Percentiles rank a stretch among this genome's conserved stretches.
Conservation (phyloP, 2,888 invertebrate genomes). For the Oscheius sp. region DNA sequence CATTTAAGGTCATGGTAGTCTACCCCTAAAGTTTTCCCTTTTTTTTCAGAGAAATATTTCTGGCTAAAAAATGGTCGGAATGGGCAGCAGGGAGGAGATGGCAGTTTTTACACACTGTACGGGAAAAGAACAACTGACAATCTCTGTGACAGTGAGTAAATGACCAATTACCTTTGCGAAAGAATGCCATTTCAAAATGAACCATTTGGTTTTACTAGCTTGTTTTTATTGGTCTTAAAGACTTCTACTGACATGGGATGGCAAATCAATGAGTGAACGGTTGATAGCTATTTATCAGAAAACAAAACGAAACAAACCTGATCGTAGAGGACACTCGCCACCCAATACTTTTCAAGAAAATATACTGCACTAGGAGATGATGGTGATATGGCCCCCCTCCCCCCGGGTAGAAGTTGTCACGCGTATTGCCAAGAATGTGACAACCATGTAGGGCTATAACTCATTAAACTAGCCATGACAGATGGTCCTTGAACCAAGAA, state of each 20-base stretch:
- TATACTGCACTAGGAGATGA: background rate
- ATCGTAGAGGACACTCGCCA: background rate
- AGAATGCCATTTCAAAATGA: constrained; percentile 24
- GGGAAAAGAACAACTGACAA: too few relatives aligned
- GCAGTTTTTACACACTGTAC: too few relatives aligned
- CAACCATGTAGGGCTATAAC: constrained; percentile 23
- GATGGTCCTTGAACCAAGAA: constrained; percentile 12
- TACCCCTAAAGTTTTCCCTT: background rate
- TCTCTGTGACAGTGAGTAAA: background rate
- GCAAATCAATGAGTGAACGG: constrained; percentile 11
- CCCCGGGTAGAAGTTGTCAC: background rate
- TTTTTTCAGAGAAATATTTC: too few relatives aligned
- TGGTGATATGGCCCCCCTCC: too few relatives aligned
- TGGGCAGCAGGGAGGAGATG: too few relatives aligned
- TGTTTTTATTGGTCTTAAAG: constrained; percentile 7
- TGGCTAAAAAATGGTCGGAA: too few relatives aligned
- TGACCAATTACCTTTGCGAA: background rate
- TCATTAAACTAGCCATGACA: constrained; percentile 25
- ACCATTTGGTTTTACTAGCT: constrained; percentile 18
- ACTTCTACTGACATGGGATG: background rate
- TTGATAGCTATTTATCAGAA: background rate
- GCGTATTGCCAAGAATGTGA: constrained; percentile 6
- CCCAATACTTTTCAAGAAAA: background rate
- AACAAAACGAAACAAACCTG: constrained; percentile 5
- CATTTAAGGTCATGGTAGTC: constrained; percentile 21